Conservation (phyloP, 2,113 vertebrate species). For the Notechis scutatus region DNA sequence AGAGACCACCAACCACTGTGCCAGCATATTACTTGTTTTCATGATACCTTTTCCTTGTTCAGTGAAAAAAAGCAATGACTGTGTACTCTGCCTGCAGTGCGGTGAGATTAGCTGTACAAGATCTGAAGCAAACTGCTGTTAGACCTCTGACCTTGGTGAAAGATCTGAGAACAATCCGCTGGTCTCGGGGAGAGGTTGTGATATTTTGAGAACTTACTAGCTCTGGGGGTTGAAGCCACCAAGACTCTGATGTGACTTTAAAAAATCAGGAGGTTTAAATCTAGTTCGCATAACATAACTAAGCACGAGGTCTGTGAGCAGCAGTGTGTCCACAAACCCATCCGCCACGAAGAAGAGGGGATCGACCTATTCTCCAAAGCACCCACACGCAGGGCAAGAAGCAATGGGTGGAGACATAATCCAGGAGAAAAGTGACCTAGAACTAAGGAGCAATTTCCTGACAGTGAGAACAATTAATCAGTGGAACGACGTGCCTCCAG, state of each 20-base stretch:
- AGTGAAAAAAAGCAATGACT: slow-evolving; percentile 15
- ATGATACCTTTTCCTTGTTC: not conserved
- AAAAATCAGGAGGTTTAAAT: not conserved
- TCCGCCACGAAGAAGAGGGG: not conserved
- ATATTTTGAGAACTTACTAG: not conserved
- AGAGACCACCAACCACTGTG: not conserved
- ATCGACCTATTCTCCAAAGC: too few relatives aligned
- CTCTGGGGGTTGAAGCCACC: not conserved
- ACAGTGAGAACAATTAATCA: not conserved
- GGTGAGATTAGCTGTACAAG: accelerated
- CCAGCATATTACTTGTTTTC: not conserved
- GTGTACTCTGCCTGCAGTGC: not conserved
- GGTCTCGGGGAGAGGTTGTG: not conserved
- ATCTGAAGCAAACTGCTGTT: not conserved
- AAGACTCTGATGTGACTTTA: not conserved
- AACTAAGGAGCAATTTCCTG: not conserved
- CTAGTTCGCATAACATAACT: not conserved
- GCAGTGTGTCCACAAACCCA: not conserved
- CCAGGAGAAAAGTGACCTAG: not conserved
- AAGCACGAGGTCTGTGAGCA: not conserved
- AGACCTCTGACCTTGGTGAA: not conserved
- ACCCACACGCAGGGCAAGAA: not conserved
- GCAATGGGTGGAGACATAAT: not conserved
- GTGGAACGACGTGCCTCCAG: not conserved
- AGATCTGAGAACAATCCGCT: not conserved